Evolutionary conservation across 2,113 vertebrate species (phyloP).

Genomic region (Podarcis raffonei): DNA sequence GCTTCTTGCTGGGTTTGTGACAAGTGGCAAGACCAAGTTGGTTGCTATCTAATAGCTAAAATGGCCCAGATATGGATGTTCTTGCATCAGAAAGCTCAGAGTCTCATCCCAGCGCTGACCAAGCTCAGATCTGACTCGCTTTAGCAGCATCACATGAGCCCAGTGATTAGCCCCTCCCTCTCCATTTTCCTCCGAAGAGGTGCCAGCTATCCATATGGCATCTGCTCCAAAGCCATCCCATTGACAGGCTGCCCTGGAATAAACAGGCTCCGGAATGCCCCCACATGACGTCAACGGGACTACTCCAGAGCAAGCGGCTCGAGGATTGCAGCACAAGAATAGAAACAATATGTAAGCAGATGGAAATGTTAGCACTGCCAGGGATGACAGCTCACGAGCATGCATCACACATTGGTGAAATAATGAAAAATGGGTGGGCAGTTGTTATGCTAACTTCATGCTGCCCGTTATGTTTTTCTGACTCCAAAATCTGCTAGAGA

Average conservation of each 20-base stretch:
- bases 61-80: background rate
- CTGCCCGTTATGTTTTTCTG: constrained; percentile 60
- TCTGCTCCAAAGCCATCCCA: background rate
- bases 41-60: background rate
- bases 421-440: constrained; percentile 73
- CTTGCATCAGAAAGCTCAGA: constrained; percentile 42
- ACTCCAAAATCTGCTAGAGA: constrained; percentile 54
- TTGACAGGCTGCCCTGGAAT: background rate
- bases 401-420: constrained; percentile 73
- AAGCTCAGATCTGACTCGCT: background rate
- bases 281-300: constrained; percentile 12
- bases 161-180: background rate
- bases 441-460: constrained; percentile 70
- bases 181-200: background rate
- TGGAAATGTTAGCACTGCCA: constrained; percentile 69
- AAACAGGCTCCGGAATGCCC: background rate
- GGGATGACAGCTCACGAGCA: constrained; percentile 71
- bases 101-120: background rate
- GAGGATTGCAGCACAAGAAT: constrained; percentile 59
- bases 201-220: background rate
- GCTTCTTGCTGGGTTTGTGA: no score
- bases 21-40: background rate
- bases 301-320: constrained; percentile 21
- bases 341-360: constrained; percentile 74
- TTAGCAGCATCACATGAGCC: background rate